Evolutionary conservation across 2,797 vertebrate species (phyloP).

Genomic region (Crax fasciolata): DNA sequence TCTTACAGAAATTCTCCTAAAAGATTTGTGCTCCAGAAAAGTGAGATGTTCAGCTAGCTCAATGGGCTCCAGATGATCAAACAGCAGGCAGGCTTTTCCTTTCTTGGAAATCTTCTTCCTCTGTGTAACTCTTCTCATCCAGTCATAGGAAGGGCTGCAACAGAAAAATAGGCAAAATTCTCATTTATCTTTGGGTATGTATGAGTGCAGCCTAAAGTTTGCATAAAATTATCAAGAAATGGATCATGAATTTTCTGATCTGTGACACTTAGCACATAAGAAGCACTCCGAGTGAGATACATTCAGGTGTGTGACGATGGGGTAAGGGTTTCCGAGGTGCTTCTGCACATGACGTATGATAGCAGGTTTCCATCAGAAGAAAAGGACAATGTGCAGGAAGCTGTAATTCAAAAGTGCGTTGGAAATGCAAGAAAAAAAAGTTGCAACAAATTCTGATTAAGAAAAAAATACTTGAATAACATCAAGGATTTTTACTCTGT

Average conservation of each 20-base stretch:
- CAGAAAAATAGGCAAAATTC: slow-evolving; percentile 49
- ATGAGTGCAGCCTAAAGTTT: background rate
- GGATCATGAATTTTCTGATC: background rate
- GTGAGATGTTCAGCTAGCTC: slow-evolving; percentile 98
- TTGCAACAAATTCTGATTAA: background rate
- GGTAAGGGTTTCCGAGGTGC: background rate
- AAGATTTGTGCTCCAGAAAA: slow-evolving; percentile 97
- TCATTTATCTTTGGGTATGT: background rate
- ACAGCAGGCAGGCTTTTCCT: slow-evolving; percentile 95
- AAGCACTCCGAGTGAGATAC: background rate
- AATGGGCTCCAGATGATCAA: slow-evolving; percentile 96
- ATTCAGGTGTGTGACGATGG: background rate
- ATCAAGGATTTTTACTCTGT: background rate
- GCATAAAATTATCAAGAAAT: background rate
- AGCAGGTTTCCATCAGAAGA: background rate
- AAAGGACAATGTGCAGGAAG: fast-evolving
- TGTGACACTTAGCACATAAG: background rate
- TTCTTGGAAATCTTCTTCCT: slow-evolving; percentile 95
- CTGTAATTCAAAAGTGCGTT: background rate
- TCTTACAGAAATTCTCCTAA: slow-evolving; percentile 94
- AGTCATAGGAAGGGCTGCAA: slow-evolving; percentile 95
- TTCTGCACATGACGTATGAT: background rate
- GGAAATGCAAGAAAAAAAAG: background rate
- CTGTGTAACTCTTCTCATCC: slow-evolving; percentile 98
- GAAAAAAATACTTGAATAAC: background rate